phyloP scores from a whole-genome alignment of 2,888 invertebrate species.

The Tachystola acroxantha region DNA sequence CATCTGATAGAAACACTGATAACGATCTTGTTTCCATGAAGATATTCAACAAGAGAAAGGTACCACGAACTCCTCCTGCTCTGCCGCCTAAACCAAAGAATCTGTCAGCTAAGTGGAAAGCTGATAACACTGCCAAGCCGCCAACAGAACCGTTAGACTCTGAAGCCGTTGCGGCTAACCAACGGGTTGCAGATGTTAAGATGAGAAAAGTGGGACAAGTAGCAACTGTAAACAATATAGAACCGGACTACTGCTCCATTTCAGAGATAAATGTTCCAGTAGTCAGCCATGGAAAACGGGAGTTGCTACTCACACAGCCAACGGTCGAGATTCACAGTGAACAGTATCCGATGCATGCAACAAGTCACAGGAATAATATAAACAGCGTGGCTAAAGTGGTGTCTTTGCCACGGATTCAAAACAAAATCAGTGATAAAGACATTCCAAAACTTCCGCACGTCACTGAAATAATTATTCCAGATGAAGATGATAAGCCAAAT shows the following conservation, averaged over 20 bases:
- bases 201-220: constrained; percentile 72
- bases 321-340: constrained; percentile 74
- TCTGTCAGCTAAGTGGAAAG: constrained; percentile 82
- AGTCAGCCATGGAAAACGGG: constrained; percentile 75
- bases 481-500: constrained; percentile 74
- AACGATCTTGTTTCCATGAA: constrained; percentile 60
- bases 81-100: constrained; percentile 89
- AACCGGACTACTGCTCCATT: constrained; percentile 88
- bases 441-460: constrained; percentile 87
- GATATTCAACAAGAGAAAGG: constrained; percentile 75
- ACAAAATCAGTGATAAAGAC: constrained; percentile 75
- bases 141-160: constrained; percentile 69
- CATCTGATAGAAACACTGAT: constrained; percentile 73
- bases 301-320: constrained; percentile 74
- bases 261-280: constrained; percentile 85
- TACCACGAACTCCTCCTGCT: constrained; percentile 83
- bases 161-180: constrained; percentile 78
- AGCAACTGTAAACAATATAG: constrained; percentile 68
- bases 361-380: constrained; percentile 35
- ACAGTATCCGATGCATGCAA: constrained; percentile 60
- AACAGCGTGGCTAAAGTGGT: constrained; percentile 69
- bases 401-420: constrained; percentile 63
- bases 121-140: constrained; percentile 63
- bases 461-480: constrained; percentile 85
- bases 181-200: constrained; percentile 78